Base-by-base conservation (phyloP, 2,113 vertebrate species). In the Erinaceus europaeus region DNA sequence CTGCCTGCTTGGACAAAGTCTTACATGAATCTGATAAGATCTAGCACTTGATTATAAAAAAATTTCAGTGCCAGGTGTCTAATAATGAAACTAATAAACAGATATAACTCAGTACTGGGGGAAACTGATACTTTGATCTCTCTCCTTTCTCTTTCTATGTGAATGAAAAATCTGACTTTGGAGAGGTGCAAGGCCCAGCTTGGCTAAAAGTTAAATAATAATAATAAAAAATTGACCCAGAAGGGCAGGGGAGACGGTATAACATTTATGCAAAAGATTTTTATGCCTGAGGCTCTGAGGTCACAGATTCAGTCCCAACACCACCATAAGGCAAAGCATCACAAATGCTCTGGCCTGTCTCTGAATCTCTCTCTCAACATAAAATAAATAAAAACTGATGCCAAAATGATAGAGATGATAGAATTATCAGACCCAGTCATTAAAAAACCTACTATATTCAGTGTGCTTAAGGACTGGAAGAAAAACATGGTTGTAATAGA, bases 181-280 rank as follows among this genome's bases (percentile, higher is more conserved):
- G n/a, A n/a, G n/a, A n/a, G n/a, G n/a, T n/a, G n/a, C n/a, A n/a
- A n/a, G n/a, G n/a, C n/a, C n/a, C n/a, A n/a, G n/a, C n/a, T n/a
- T n/a, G n/a, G n/a, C n/a, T n/a, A n/a, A n/a, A n/a, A n/a, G n/a
- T n/a, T n/a, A 65, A 88, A 13, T n/a, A 42, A 59, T 59, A 86
- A 65, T 9, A 73, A 46, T 2, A 27, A 75, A 50, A 78, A 4
- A 18, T 14, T 76, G 48, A 75, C 7, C 38, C 55, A 68, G 18
- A 57, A 69, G 20, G 17, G 62, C 76, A 59, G 86, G 55, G 80
- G 76, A 90, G 82, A 50, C n/a, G n/a, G n/a, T n/a, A n/a, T n/a
- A n/a, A n/a, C n/a, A n/a, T n/a, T n/a, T n/a, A n/a, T n/a, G n/a
- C n/a, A n/a, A n/a, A n/a, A n/a, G n/a, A n/a, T n/a, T n/a, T n/a